These are phyloP conservation scores for Drosophila testacea DNA, from an alignment of 2,888 invertebrate genomes.

Conservation along the genomic window DNA sequence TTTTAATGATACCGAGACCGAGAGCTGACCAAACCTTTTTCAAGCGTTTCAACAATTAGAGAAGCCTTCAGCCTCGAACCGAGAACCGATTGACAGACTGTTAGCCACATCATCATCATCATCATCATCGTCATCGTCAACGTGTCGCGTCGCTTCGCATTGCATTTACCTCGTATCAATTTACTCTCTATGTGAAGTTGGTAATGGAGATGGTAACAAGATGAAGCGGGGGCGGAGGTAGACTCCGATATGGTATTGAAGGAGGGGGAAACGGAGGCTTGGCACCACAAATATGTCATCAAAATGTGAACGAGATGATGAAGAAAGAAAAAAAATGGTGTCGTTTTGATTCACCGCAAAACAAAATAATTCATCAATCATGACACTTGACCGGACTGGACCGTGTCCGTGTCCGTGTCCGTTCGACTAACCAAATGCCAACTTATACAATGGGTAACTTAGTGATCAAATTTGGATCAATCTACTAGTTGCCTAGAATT, in stretches of 20 bases:
- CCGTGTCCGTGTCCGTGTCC: slow-evolving; percentile 19
- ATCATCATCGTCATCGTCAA: slow-evolving; percentile 27
- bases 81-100: slow-evolving; percentile 41
- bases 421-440: slow-evolving; percentile 28
- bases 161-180: slow-evolving; percentile 48
- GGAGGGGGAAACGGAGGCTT: slow-evolving; percentile 2
- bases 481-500: too few species aligned
- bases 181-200: slow-evolving; percentile 40
- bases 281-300: slow-evolving; percentile 72
- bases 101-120: slow-evolving; percentile 36
- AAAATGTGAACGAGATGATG: slow-evolving; percentile 48
- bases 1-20: slow-evolving; percentile 66
- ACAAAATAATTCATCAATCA: slow-evolving; percentile 81
- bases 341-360: slow-evolving; percentile 81
- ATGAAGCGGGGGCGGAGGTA: slow-evolving; percentile 4
- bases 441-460: slow-evolving; percentile 38
- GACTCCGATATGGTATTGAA: background rate
- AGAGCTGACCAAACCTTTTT: slow-evolving; percentile 72
- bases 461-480: background rate
- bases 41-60: slow-evolving; percentile 64
- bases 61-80: slow-evolving; percentile 37
- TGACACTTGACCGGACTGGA: slow-evolving; percentile 77
- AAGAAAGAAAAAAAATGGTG: slow-evolving; percentile 54
- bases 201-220: slow-evolving; percentile 54
- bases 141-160: slow-evolving; percentile 21